Evolutionary conservation across 2,797 vertebrate genomes (phyloP).

Genomic region (Nannoperca obscura): DNA sequence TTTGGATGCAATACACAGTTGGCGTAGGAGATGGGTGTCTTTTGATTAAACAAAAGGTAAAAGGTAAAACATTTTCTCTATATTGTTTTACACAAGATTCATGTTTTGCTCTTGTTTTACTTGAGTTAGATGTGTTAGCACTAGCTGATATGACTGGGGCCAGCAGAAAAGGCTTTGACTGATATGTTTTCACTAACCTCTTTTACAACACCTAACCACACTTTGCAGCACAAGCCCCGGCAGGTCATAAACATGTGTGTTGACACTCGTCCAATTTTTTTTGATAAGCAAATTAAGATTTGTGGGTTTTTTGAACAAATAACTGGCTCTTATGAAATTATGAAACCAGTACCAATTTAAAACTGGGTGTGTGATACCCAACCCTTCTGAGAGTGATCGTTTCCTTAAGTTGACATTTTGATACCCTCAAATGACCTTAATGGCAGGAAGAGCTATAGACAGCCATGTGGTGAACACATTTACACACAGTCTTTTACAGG

Average conservation of each 20-base stretch:
- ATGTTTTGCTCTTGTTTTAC: slow-evolving; percentile 5
- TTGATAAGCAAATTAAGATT: background rate
- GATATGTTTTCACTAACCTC: background rate
- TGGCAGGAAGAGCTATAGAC: slow-evolving; percentile 60
- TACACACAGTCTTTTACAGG: slow-evolving; percentile 14
- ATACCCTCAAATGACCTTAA: slow-evolving; percentile 62
- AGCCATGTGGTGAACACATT: slow-evolving; percentile 59
- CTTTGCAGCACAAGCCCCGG: background rate
- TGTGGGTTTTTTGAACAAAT: accelerated
- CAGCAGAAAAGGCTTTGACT: background rate
- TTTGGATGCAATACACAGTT: background rate
- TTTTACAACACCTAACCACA: slow-evolving; percentile 11
- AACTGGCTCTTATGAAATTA: background rate
- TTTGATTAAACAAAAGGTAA: background rate
- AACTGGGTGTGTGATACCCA: background rate
- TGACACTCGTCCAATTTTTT: background rate
- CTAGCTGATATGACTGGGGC: background rate
- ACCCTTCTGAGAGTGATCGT: background rate
- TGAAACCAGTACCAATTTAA: background rate
- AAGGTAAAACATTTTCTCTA: background rate
- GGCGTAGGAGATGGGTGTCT: background rate
- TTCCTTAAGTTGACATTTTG: slow-evolving; percentile 33
- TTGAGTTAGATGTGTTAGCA: background rate
- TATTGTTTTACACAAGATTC: background rate
- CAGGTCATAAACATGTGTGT: slow-evolving; percentile 8